Conservation (phyloP, 2,113 vertebrate genomes). For the Pachypanchax playfairii region DNA sequence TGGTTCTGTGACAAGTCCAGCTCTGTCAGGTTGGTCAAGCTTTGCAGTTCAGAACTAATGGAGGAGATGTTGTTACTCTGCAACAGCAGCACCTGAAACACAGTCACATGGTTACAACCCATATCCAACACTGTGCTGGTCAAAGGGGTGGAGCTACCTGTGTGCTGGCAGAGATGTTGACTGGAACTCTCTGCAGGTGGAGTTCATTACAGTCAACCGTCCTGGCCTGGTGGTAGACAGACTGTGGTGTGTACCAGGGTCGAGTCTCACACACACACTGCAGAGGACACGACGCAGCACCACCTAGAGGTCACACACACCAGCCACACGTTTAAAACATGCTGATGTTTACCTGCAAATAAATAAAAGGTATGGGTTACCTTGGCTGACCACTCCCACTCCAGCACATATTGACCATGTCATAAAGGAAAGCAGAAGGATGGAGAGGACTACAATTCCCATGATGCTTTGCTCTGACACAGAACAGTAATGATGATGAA, state of each 20-base stretch:
- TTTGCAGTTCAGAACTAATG: conserved; percentile 75
- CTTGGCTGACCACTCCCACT: conserved; percentile 30
- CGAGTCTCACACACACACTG: conserved; percentile 86
- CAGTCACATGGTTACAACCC: not conserved
- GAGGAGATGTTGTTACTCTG: conserved; percentile 86
- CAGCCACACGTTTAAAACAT: not conserved
- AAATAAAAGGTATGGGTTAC: conserved; percentile 8
- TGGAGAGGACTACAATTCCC: conserved; percentile 33
- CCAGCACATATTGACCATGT: conserved; percentile 31
- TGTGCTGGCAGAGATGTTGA: conserved; percentile 78
- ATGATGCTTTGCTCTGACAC: conserved; percentile 40
- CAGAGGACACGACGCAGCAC: conserved; percentile 73
- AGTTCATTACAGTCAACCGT: conserved; percentile 86
- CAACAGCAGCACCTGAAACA: conserved; percentile 79
- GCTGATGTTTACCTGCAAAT: not conserved
- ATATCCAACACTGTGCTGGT: no score
- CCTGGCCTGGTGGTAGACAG: conserved; percentile 81
- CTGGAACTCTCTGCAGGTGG: conserved; percentile 74
- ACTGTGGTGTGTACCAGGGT: conserved; percentile 86
- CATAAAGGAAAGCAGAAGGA: conserved; percentile 33
- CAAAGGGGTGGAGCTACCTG: no score
- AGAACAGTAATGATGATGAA: not conserved
- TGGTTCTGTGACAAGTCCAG: conserved; percentile 86
- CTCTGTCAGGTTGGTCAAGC: conserved; percentile 82
- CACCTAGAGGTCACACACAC: conserved; percentile 39